A percentile compares a stretch with the other conserved stretches of the same genome.
Evolutionary conservation across 2,888 invertebrate species (phyloP).

Genomic region (Trichopoda pennipes): DNA sequence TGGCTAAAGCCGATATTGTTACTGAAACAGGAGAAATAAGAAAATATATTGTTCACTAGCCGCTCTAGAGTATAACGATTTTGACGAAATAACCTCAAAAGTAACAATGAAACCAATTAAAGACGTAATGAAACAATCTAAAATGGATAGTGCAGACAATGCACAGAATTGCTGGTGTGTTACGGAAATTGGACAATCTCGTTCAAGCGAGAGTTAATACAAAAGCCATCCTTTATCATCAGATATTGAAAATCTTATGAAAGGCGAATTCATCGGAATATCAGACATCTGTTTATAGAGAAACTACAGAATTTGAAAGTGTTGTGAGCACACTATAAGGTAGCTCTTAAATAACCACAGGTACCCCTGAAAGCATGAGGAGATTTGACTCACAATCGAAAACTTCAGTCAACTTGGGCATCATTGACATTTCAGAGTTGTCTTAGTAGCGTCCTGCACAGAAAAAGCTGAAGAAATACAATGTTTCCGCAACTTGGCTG

Average conservation of each 20-base stretch:
- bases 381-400: conserved; percentile 89
- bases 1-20: conserved; percentile 72
- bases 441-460: conserved; percentile 94
- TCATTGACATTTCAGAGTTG: conserved; percentile 93
- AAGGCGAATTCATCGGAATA: conserved; percentile 91
- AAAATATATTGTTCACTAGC: conserved; percentile 9
- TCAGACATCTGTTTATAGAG: conserved; percentile 89
- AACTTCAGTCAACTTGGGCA: conserved; percentile 93
- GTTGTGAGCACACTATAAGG: conserved; percentile 88
- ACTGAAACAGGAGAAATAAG: conserved; percentile 69
- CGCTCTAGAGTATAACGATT: conserved; percentile 66
- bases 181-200: conserved; percentile 91
- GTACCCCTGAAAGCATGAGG: conserved; percentile 94
- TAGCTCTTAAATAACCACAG: conserved; percentile 81
- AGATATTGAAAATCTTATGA: conserved; percentile 89
- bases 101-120: conserved; percentile 74
- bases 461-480: conserved; percentile 84
- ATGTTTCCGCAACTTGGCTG: conserved; percentile 83
- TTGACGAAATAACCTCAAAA: conserved; percentile 74
- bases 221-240: conserved; percentile 93
- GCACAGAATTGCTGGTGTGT: conserved; percentile 87
- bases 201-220: conserved; percentile 94
- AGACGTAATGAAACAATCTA: conserved; percentile 75
- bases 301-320: conserved; percentile 92
- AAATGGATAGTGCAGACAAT: conserved; percentile 80